A percentile compares a stretch with the other conserved stretches of the same genome.
Evolutionary conservation across 2,888 invertebrate species (phyloP).

Genomic region (Leucozona laternaria): DNA sequence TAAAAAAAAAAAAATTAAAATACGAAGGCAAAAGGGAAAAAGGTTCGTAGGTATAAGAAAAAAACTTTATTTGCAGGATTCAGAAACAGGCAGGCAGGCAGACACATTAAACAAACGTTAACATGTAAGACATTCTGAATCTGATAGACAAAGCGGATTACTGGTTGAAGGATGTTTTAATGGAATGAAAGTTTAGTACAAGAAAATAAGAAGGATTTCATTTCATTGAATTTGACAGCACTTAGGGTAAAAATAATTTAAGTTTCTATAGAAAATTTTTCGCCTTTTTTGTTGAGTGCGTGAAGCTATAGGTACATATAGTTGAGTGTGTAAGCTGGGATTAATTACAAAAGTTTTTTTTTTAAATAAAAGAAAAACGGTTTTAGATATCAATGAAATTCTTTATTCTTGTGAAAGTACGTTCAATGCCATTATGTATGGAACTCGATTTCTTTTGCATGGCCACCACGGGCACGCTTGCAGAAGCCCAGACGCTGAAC

Average conservation of each 20-base stretch:
- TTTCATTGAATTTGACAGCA: conserved; percentile 36
- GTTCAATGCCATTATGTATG: too few species aligned
- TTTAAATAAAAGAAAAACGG: too few species aligned
- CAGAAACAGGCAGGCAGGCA: not conserved
- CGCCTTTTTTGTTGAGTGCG: not conserved
- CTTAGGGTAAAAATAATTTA: not conserved
- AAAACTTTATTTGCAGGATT: conserved; percentile 4
- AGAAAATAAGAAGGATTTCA: conserved; percentile 1
- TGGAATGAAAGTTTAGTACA: conserved; percentile 5
- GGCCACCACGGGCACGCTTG: too few species aligned
- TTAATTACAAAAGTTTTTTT: too few species aligned
- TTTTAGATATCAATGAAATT: too few species aligned
- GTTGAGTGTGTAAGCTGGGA: conserved; percentile 17
- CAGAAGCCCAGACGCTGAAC: too few species aligned
- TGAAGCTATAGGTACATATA: too few species aligned
- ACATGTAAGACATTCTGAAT: conserved; percentile 40
- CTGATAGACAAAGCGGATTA: conserved; percentile 61
- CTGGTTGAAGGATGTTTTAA: conserved; percentile 41
- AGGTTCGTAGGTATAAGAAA: not conserved
- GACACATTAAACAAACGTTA: conserved; percentile 5
- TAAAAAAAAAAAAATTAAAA: not conserved
- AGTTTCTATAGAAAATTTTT: not conserved
- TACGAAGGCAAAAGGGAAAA: not conserved
- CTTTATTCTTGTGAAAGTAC: too few species aligned
- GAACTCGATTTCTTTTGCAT: too few species aligned